Evolutionary conservation across 2,888 invertebrate species (phyloP), one percentile per base, ranked within the genome.

Genomic region (Hanleya hanleyi): DNA sequence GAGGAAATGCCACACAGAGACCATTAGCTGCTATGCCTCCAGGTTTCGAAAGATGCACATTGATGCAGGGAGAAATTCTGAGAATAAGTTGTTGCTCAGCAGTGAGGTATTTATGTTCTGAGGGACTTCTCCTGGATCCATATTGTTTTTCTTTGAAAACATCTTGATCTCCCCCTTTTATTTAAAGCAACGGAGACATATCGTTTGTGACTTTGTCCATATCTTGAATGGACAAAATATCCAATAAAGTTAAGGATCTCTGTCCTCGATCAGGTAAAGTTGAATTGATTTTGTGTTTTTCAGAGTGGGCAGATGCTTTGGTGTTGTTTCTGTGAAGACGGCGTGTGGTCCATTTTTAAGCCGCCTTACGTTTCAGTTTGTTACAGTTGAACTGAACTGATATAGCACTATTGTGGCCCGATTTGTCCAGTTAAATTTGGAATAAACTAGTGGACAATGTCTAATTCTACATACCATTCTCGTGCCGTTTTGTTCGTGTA

Each of bases 91-190:
- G 65, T 36, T 70, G 70, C 35, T 70, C 41, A 47, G 47, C 15
- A 18, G 66, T 70, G n/a, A 66, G 49, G 1, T n/a, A 33, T 6
- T 32, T n/a, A 4, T 66, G 66, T 22, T 67, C 66, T 15, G 36
- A 22, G 70, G 70, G 12, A 67, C 47, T 9, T n/a, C 35, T 32
- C 70, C 66, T 41, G 66, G 70, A 29, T 70, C 33, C 66, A 79
- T 77, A 36, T 73, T 76, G 64, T 79, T 79, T 64, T 73, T 62
- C 37, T 35, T 2, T 6, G 75, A 79, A 69, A 77, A 79, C 69
- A 76, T 70, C 73, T 74, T 74, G 22, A 73, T 67, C 36, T 41
- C 49, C 37, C 69, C 47, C 62, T 66, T 74, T n/a, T 76, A 73
- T 41, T 1, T 50, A 35, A 18, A 18, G 35, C 73, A 73, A n/a